Percentiles rank a stretch among this genome's conserved stretches.
Evolutionary conservation across 92 coral and sea anemone species (phyloP).

Genomic region (Actinostola sp.): DNA sequence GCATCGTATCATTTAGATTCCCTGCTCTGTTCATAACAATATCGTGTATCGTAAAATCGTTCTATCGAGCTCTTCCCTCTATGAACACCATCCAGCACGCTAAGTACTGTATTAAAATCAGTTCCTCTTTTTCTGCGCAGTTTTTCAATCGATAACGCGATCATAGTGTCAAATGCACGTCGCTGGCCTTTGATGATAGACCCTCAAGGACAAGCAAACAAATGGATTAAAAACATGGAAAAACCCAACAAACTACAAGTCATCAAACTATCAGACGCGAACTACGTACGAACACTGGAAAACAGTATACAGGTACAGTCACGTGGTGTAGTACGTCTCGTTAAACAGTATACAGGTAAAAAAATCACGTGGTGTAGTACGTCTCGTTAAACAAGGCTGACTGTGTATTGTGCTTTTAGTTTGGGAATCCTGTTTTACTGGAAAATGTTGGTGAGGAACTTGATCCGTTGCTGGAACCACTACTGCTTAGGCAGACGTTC

Average conservation of each 20-base stretch:
- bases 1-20: too few relatives aligned
- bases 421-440: conserved; percentile 93
- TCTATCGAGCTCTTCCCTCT: background rate
- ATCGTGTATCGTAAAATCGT: too few relatives aligned
- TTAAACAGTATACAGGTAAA: too few relatives aligned
- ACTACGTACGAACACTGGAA: conserved; percentile 90
- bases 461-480: conserved; percentile 91
- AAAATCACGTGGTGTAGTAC: too few relatives aligned
- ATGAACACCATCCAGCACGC: background rate
- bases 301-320: conserved; percentile 86
- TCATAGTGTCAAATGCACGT: conserved; percentile 88
- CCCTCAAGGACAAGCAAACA: conserved; percentile 99
- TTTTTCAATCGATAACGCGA: conserved; percentile 98
- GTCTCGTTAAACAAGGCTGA: too few relatives aligned
- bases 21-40: too few relatives aligned
- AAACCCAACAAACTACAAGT: conserved; percentile 92
- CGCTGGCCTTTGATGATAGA: conserved; percentile 99
- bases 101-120: too few relatives aligned
- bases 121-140: conserved; percentile 42
- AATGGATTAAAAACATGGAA: conserved; percentile 99
- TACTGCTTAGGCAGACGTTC: conserved; percentile 87
- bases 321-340: background rate
- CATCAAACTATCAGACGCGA: conserved; percentile 90
- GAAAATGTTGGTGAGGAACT: conserved; percentile 97
- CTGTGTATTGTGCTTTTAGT: conserved; percentile 41